Conservation (phyloP, 2,113 vertebrate genomes). For the Pygoscelis adeliae region DNA sequence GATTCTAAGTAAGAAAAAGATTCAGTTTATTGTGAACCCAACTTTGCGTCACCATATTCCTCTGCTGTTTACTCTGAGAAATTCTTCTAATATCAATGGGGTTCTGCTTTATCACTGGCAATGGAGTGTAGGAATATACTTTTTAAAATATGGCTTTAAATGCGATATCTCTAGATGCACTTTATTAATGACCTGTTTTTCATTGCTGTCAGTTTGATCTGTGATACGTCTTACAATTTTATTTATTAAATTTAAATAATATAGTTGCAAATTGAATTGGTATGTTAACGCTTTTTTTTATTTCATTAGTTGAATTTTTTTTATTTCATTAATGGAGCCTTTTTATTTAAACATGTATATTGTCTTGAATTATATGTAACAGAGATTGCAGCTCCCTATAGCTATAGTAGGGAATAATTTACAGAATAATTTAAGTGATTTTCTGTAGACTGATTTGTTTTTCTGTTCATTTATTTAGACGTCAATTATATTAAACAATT, state of each 20-base stretch:
- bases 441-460: neutral
- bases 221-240: neutral
- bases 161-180: neutral
- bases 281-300: neutral
- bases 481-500: neutral
- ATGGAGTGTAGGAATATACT: neutral
- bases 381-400: slow-evolving; percentile 66
- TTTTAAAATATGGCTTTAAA: neutral
- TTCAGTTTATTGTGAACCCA: neutral
- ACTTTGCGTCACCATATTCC: neutral
- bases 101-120: neutral
- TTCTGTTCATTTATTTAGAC: neutral
- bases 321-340: neutral
- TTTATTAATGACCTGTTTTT: neutral
- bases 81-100: neutral
- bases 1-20: neutral
- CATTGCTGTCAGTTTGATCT: neutral
- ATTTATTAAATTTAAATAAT: neutral
- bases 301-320: neutral
- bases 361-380: slow-evolving; percentile 44
- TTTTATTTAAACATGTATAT: neutral
- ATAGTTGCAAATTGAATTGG: neutral
- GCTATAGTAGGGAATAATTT: slow-evolving; percentile 73
- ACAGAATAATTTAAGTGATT: slow-evolving; percentile 68
- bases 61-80: neutral